phyloP scores from a whole-genome alignment of 2,113 vertebrate genomes.

The Argyrosomus japonicus region DNA sequence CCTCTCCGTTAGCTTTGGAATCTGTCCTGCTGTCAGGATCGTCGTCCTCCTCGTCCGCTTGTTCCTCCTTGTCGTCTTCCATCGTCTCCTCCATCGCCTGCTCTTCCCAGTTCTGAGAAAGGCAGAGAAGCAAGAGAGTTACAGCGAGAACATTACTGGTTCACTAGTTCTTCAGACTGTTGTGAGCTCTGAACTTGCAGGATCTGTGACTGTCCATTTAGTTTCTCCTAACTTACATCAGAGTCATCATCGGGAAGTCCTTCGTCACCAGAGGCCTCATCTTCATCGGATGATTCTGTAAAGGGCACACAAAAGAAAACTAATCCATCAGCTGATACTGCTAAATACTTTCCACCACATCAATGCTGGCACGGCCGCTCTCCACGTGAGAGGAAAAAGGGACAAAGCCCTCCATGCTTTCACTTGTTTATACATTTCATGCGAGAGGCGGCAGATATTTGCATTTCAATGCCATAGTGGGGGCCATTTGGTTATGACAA shows the following conservation, averaged over 20 bases:
- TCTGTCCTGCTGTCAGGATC: slow-evolving; percentile 86
- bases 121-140: background rate
- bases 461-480: slow-evolving; percentile 45
- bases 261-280: slow-evolving; percentile 82
- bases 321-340: slow-evolving; percentile 2
- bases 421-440: slow-evolving; percentile 30
- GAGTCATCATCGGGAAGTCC: slow-evolving; percentile 78
- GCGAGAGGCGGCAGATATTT: slow-evolving; percentile 32
- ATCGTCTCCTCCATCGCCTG: slow-evolving; percentile 73
- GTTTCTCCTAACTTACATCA: slow-evolving; percentile 78
- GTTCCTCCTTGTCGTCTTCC: slow-evolving; percentile 74
- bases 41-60: slow-evolving; percentile 67
- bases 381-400: background rate
- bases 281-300: slow-evolving; percentile 86
- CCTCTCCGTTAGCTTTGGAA: slow-evolving; percentile 94
- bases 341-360: slow-evolving; percentile 7
- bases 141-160: background rate
- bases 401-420: background rate
- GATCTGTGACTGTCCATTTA: no score
- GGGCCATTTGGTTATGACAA: slow-evolving; percentile 17
- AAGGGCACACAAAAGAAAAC: slow-evolving; percentile 8
- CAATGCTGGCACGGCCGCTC: background rate
- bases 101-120: slow-evolving; percentile 91
- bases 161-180: background rate
- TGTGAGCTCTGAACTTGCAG: no score